Base-by-base conservation (phyloP, 2,888 invertebrate species). In the Drosophila dives region DNA sequence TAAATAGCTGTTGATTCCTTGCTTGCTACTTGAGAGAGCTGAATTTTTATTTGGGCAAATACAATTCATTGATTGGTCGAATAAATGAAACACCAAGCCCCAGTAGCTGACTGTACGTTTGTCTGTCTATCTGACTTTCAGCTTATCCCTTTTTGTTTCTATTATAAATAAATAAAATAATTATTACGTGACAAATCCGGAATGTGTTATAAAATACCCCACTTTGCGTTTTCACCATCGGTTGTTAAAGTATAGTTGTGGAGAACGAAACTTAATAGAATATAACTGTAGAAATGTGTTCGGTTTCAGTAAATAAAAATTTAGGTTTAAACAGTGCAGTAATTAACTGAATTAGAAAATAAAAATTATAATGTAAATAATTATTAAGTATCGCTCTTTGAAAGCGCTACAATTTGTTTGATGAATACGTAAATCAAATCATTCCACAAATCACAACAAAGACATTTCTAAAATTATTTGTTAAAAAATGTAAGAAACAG, bases 1-100 rank as follows among this genome's bases (percentile, higher is more conserved):
- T 61, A 51, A 65, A 71, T 42, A 40, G 36, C 40, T 36, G 60
- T 70, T 70, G 58, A 69, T 66, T 56, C 23, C 45, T 4, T 45
- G 20, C 45, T 56, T 66, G 38, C 6, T n/a, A 11, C 10, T 45
- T 23, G 8, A 45, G 23, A 15, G 42, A 20, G 45, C 23, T 3
- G 23, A 15, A 45, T 45, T 45, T 23, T 15, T 23, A 23, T 23
- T 23, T 45, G 45, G 23, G 23, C 23, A 45, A 45, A 45, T 23
- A 45, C 20, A 23, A 45, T 45, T 15, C 23, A 45, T 45, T 45
- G 12, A 45, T 45, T 45, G 20, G 23, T 45, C 23, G 2, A 45
- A 45, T 6, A 45, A 3, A 45, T 1, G 8, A 8, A 42, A n/a
- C 11, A 11, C n/a, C 0, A 8, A 8, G 3, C 7, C 45, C 12